phyloP scores from a whole-genome alignment of 2,888 invertebrate genomes.

The Marasmarcha lunaedactyla region DNA sequence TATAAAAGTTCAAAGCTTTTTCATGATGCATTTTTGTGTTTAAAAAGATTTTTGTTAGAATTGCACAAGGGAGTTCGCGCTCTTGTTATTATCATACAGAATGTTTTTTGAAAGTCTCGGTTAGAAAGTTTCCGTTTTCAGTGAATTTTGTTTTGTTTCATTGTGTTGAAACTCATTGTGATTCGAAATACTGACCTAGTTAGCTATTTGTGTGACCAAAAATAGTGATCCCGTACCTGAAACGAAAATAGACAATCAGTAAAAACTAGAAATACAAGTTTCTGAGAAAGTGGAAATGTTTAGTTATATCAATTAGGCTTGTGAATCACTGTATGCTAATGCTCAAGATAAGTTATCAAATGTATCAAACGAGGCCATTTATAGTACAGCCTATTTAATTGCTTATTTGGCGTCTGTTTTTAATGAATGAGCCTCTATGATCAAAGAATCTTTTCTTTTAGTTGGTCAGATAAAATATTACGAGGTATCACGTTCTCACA shows the following conservation, averaged over 20 bases:
- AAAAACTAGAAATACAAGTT: no score
- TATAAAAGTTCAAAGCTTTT: constrained; percentile 65
- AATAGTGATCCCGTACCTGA: constrained; percentile 19
- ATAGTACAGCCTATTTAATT: constrained; percentile 9
- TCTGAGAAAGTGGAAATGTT: no score
- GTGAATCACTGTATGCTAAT: constrained; percentile 16
- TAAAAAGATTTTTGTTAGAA: constrained; percentile 46
- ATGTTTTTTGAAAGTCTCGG: neutral
- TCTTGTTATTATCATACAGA: constrained; percentile 15
- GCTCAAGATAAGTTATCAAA: constrained; percentile 19
- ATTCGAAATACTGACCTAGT: constrained; percentile 7
- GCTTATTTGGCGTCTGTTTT: constrained; percentile 40
- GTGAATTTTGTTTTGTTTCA: neutral
- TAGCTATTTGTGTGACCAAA: constrained; percentile 1
- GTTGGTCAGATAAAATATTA: constrained; percentile 7
- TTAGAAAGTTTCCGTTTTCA: neutral
- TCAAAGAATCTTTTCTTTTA: constrained; percentile 20
- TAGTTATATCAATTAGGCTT: constrained; percentile 12
- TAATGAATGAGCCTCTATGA: constrained; percentile 37
- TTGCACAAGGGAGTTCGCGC: constrained; percentile 34
- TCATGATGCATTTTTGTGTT: constrained; percentile 49
- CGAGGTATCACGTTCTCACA: constrained; percentile 15
- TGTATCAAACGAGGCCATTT: constrained; percentile 18
- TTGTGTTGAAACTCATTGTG: constrained; percentile 3
- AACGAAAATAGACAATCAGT: constrained; percentile 13